phyloP scores from a whole-genome alignment of 2,113 vertebrate species.

The Dascyllus trimaculatus region DNA sequence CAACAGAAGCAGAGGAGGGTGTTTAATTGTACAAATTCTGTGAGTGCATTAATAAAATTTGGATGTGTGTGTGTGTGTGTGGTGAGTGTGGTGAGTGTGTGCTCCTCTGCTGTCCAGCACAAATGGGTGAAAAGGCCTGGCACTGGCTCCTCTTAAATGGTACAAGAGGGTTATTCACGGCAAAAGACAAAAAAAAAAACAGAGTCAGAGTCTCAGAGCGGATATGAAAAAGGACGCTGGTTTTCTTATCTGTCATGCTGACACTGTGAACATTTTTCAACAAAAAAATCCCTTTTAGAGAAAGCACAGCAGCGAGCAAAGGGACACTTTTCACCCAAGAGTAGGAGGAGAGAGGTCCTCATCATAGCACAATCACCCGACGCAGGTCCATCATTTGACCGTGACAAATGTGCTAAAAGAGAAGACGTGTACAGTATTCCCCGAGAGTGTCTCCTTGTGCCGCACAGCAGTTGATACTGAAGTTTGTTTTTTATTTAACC shows the following conservation, averaged over 20 bases:
- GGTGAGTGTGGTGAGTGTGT: conserved; percentile 38
- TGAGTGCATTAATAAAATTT: conserved; percentile 38
- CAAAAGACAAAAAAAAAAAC: background rate
- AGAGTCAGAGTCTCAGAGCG: conserved; percentile 5
- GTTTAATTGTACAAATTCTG: conserved; percentile 50
- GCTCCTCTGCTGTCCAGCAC: conserved; percentile 35
- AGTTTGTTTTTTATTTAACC: conserved; percentile 66
- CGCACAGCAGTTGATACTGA: conserved; percentile 57
- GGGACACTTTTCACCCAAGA: conserved; percentile 18
- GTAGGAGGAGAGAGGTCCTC: background rate
- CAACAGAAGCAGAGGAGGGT: conserved; percentile 34
- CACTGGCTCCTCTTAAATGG: conserved; percentile 8
- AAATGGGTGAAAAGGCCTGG: conserved; percentile 31
- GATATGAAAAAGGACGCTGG: conserved; percentile 7
- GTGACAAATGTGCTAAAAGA: conserved; percentile 43
- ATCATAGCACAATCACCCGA: conserved; percentile 48
- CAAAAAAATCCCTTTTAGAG: conserved; percentile 23
- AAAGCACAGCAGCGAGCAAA: conserved; percentile 64
- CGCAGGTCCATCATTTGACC: conserved; percentile 24
- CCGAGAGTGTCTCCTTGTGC: conserved; percentile 54
- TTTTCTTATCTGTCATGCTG: conserved; percentile 51
- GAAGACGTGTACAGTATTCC: conserved; percentile 49
- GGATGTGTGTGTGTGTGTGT: conserved; percentile 24
- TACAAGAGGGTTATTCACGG: conserved; percentile 11
- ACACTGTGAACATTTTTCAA: conserved; percentile 63